A percentile compares a stretch with the other conserved stretches of the same genome.
phyloP scores from a whole-genome alignment of 2,888 invertebrate genomes.

The Dasysyrphus tricinctus region DNA sequence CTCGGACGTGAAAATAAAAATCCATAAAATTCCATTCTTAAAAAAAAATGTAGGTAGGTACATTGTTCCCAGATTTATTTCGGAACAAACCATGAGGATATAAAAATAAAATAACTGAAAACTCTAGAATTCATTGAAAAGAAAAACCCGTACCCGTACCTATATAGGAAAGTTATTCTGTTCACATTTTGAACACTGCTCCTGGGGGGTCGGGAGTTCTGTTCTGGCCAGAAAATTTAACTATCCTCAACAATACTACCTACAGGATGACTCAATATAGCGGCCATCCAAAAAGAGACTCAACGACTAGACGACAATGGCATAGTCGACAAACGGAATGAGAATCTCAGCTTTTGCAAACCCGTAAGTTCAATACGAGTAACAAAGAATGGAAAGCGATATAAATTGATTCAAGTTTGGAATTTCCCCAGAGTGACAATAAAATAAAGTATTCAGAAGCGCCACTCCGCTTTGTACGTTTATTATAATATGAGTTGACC shows the following conservation, averaged over 20 bases:
- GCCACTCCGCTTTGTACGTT: conserved; percentile 52
- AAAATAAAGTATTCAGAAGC: conserved; percentile 73
- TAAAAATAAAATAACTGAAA: conserved; percentile 46
- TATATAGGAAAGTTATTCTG: conserved; percentile 66
- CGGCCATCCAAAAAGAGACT: conserved; percentile 42
- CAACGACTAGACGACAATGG: conserved; percentile 42
- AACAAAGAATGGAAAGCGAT: conserved; percentile 70
- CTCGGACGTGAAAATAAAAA: conserved; percentile 57
- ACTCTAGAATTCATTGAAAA: conserved; percentile 54
- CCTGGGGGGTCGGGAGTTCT: conserved; percentile 33
- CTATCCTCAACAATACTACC: conserved; percentile 48
- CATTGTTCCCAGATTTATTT: conserved; percentile 64
- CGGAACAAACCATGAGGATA: conserved; percentile 51
- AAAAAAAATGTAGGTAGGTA: neutral
- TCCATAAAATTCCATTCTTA: conserved; percentile 57
- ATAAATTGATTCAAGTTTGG: conserved; percentile 72
- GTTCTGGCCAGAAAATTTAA: conserved; percentile 60
- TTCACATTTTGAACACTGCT: conserved; percentile 67
- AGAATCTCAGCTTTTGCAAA: conserved; percentile 60
- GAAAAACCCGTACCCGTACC: conserved; percentile 30
- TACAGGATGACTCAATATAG: conserved; percentile 51
- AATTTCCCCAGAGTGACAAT: conserved; percentile 73
- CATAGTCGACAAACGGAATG: conserved; percentile 38
- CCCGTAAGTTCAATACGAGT: conserved; percentile 59
- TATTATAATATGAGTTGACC: conserved; percentile 58